Evolutionary conservation across 1,140 invertebrate species (phyloP), one percentile per base, ranked within the genome.

Genomic region (Calycopis cecrops): DNA sequence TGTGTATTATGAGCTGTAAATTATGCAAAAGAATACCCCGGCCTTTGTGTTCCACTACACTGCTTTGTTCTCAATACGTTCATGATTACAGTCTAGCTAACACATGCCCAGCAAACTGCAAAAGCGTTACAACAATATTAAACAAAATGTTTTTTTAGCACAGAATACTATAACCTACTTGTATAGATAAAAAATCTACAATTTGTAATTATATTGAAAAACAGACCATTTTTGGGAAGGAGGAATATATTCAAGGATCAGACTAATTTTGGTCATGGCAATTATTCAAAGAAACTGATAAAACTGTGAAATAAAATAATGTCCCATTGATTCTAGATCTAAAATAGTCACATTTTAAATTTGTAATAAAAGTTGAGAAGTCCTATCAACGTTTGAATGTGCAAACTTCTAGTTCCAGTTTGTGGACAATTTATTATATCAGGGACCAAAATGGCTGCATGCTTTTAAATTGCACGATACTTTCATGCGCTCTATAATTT

Each of bases 401-500:
- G 40, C 35, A n/a, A 37, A 44, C 40, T 44, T 28, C 38, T n/a
- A 14, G 40, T 44, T 44, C 9, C 12, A 44, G 17, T 16, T 44
- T 44, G 14, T 16, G 40, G 12, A 16, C 40, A 16, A 44, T 44
- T 44, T 44, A 44, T 44, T 44, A 44, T 44, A 44, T 14, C 40
- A 9, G 49, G 11, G 34, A 35, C 52, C 37, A 47, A 38, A 56
- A 56, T 49, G 47, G 54, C 47, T 16, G 40, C 40, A 48, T 52
- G 56, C 56, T 58, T 52, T 58, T 48, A 52, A 58, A 52, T 51
- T 57, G 49, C 58, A 55, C 53, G 40, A 53, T 55, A 57, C 54
- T 52, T 53, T 52, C 50, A 53, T 47, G 28, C 48, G 35, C 38
- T 35, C 49, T 63, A 57, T 60, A 60, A 60, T 63, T 57, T 63